phyloP scores from a whole-genome alignment of 2,888 invertebrate genomes.

The Lasiommata megera region DNA sequence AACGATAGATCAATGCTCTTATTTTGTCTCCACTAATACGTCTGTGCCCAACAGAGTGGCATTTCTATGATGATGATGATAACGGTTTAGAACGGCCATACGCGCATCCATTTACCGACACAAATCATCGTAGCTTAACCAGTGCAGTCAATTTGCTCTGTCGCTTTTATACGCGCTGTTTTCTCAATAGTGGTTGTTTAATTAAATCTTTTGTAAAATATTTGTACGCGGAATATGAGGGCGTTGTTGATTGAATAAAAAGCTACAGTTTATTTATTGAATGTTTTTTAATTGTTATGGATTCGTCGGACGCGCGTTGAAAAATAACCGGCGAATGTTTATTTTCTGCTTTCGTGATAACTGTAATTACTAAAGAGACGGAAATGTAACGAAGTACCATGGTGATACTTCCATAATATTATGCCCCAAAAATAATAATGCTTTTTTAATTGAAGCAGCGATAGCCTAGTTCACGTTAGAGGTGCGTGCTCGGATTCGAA shows the following conservation, averaged over 20 bases:
- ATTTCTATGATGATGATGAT: too few relatives aligned
- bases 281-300: slow-evolving; percentile 23
- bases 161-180: too few relatives aligned
- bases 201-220: slow-evolving; percentile 8
- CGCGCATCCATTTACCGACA: too few relatives aligned
- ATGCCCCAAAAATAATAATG: too few relatives aligned
- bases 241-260: slow-evolving; percentile 6
- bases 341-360: slow-evolving; percentile 13
- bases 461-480: too few relatives aligned
- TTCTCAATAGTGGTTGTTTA: background rate
- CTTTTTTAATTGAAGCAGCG: too few relatives aligned
- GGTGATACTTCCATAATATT: too few relatives aligned
- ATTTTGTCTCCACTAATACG: too few relatives aligned
- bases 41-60: too few relatives aligned
- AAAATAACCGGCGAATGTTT: slow-evolving; percentile 16
- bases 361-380: slow-evolving; percentile 19
- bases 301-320: slow-evolving; percentile 13
- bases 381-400: background rate
- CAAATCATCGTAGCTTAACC: background rate
- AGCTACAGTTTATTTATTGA: slow-evolving; percentile 12
- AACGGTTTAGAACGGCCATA: too few relatives aligned
- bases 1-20: too few relatives aligned
- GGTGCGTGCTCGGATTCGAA: too few relatives aligned
- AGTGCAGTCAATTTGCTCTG: background rate
- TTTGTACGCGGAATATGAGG: slow-evolving; percentile 6